Evolutionary conservation across 2,888 invertebrate genomes (phyloP).

Genomic region (Atrina japonica): DNA sequence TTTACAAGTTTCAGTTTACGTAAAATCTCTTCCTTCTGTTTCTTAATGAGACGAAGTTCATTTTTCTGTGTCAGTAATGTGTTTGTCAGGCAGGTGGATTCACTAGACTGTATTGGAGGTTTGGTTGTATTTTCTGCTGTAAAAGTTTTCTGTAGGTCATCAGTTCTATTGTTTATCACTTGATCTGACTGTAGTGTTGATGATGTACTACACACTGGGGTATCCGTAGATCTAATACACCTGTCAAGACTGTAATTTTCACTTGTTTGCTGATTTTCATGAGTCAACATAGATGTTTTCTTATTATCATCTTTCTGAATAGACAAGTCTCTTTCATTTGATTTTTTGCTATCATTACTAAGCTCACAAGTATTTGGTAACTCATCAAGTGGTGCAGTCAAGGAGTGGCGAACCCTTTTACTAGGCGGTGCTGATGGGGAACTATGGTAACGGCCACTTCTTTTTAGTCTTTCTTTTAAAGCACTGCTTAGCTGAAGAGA

Average conservation of each 20-base stretch:
- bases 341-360: background rate
- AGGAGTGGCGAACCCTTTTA: constrained; percentile 2
- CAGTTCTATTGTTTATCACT: background rate
- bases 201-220: background rate
- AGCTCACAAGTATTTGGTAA: background rate
- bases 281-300: no score
- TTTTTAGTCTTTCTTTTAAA: constrained; percentile 66
- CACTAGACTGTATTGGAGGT: no score
- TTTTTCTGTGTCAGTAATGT: constrained; percentile 5
- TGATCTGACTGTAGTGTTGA: background rate
- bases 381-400: no score
- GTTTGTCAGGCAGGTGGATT: no score
- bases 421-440: constrained; percentile 46
- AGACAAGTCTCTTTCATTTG: background rate
- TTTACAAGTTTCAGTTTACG: constrained; percentile 71
- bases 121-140: background rate
- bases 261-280: no score
- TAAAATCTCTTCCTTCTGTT: constrained; percentile 57
- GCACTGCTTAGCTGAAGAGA: constrained; percentile 65
- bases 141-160: background rate
- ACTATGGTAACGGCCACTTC: constrained; percentile 70
- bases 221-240: background rate
- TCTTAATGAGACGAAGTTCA: constrained; percentile 1
- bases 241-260: no score
- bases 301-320: no score